Conservation (phyloP, 1,140 invertebrate species). For the Tigriopus japonicus region DNA sequence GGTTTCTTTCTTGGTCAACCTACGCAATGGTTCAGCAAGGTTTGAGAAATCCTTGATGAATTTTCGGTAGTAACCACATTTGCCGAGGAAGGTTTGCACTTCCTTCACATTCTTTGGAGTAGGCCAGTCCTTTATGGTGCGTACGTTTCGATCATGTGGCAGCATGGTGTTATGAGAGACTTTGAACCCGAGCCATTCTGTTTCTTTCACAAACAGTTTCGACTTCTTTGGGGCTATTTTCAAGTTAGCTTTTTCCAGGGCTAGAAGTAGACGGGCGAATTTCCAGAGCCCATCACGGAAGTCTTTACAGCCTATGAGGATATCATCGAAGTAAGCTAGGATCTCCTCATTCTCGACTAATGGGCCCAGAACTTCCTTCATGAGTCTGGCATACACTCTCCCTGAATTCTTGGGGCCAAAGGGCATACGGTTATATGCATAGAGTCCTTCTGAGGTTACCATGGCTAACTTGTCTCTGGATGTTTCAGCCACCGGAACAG, state of each 20-base stretch:
- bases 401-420: slow-evolving; percentile 7
- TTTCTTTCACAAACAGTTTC: neutral
- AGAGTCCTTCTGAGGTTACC: neutral
- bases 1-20: neutral
- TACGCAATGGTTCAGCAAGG: neutral
- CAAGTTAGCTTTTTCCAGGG: neutral
- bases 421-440: neutral
- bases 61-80: neutral
- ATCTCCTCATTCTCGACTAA: no score
- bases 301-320: no score
- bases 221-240: neutral
- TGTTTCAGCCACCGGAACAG: neutral
- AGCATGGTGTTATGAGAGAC: neutral
- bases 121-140: neutral
- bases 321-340: no score
- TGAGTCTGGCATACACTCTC: neutral
- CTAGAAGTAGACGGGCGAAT: neutral
- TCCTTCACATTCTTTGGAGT: neutral
- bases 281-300: neutral
- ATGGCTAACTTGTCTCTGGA: neutral
- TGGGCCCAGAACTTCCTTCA: neutral
- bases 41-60: neutral
- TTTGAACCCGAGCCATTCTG: neutral
- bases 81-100: neutral
- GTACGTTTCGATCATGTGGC: neutral